Evolutionary conservation across 53 echinoderm and acorn worm species (phyloP).

Genomic region (Crossaster papposus): DNA sequence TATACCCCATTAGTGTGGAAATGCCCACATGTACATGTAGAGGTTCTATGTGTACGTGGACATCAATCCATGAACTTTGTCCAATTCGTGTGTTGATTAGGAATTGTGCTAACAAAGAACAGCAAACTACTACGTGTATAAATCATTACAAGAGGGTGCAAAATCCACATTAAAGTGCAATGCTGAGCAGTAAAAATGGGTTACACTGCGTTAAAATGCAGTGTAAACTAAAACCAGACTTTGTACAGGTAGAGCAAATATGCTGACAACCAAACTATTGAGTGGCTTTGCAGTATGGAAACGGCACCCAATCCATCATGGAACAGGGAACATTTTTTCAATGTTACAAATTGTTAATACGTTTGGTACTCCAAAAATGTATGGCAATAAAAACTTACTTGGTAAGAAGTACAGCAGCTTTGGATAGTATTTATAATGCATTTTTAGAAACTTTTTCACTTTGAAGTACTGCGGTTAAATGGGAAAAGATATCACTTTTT

Average conservation of each 20-base stretch:
- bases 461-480: too few relatives aligned
- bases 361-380: too few relatives aligned
- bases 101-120: not conserved
- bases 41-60: not conserved
- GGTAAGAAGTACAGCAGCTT: too few relatives aligned
- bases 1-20: not conserved
- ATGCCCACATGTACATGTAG: not conserved
- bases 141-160: not conserved
- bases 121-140: constrained; percentile 7
- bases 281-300: not conserved
- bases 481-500: too few relatives aligned
- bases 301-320: too few relatives aligned
- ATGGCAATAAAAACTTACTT: too few relatives aligned
- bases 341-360: too few relatives aligned
- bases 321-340: too few relatives aligned
- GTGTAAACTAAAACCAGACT: too few relatives aligned
- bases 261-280: not conserved
- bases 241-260: not conserved
- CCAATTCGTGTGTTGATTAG: not conserved
- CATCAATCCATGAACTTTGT: not conserved
- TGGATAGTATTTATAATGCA: too few relatives aligned
- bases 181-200: not conserved
- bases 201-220: not conserved
- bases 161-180: constrained; percentile 5
- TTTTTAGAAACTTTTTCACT: too few relatives aligned